Evolutionary conservation across 2,797 vertebrate genomes (phyloP), one percentile per base, ranked within the genome.

Genomic region (Neoniphon sammara): DNA sequence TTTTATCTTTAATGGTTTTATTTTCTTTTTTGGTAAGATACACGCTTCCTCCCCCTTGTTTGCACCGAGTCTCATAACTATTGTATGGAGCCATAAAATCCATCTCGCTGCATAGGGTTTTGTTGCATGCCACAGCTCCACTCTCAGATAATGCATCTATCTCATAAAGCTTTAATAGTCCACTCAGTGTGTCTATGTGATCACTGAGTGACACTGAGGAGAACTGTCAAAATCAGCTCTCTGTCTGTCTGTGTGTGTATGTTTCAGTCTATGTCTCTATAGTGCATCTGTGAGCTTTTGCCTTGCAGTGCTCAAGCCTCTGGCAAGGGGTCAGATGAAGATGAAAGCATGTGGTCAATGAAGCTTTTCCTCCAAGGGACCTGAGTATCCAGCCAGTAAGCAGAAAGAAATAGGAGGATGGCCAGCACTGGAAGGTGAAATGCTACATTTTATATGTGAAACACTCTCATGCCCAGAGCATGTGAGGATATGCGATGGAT

Each of bases 91-190:
- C 64, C 60, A 80, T 83, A 77, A 88, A 84, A 86, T 78, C 75
- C 60, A 82, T 81, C 74, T 80, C 46, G 0, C 5, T 53, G 54
- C 8, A 0, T 47, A 18, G 25, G 31, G 14, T 80, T 81, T 54
- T 77, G 67, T 72, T 75, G 67, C 69, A 46, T 75, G 75, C 68
- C 77, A 76, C 66, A 50, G 79, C 72, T 64, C 65, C 80, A 70
- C 78, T 83, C 64, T 66, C 39, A 15, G 67, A 87, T 77, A 88
- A 84, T 88, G 81, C 70, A 59, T 80, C 80, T 61, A 56, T 76
- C 80, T 82, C 78, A 76, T 87, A 42, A 81, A 89, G 84, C 57
- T 85, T 85, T 88, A 81, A 91, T 86, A 78, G n/a, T 71, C 57
- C 68, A 70, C 70, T 70, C 30, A n/a, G 11, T 50, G 70, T 12